Percentiles rank a stretch among this genome's conserved stretches.
Conservation (phyloP, 2,113 vertebrate genomes). For the Pygoscelis adeliae region DNA sequence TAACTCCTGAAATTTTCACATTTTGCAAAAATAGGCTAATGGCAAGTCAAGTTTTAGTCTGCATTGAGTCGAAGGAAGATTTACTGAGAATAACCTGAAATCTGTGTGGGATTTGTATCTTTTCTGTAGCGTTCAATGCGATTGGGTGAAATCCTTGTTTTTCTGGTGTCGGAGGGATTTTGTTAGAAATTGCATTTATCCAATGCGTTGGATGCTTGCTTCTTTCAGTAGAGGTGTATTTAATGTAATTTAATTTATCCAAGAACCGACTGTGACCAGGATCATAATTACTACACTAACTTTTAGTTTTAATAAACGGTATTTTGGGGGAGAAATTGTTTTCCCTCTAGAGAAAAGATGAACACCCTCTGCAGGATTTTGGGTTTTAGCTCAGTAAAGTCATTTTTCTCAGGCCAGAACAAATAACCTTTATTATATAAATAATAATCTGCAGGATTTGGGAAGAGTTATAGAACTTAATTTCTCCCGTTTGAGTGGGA, state of each 20-base stretch:
- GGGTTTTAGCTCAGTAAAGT: neutral
- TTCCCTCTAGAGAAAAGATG: neutral
- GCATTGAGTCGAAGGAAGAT: accelerated
- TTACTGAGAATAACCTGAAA: neutral
- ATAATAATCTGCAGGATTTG: neutral
- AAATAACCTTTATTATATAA: neutral
- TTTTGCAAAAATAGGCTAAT: neutral
- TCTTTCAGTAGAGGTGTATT: neutral
- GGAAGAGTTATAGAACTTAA: neutral
- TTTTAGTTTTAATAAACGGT: neutral
- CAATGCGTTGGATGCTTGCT: neutral
- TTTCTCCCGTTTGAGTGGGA: neutral
- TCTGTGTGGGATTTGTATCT: neutral
- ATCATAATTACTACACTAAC: no score
- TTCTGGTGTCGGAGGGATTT: neutral
- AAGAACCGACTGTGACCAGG: neutral
- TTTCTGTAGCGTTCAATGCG: neutral
- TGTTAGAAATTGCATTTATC: neutral
- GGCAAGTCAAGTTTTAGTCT: neutral
- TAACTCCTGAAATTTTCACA: neutral
- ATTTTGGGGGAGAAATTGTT: neutral
- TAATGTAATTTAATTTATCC: neutral
- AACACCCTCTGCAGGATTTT: neutral
- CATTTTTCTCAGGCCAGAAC: neutral
- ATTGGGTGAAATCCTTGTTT: neutral